These are phyloP conservation scores for Vespertilio murinus DNA, from an alignment of 2,797 vertebrate genomes.

Conservation along the genomic window DNA sequence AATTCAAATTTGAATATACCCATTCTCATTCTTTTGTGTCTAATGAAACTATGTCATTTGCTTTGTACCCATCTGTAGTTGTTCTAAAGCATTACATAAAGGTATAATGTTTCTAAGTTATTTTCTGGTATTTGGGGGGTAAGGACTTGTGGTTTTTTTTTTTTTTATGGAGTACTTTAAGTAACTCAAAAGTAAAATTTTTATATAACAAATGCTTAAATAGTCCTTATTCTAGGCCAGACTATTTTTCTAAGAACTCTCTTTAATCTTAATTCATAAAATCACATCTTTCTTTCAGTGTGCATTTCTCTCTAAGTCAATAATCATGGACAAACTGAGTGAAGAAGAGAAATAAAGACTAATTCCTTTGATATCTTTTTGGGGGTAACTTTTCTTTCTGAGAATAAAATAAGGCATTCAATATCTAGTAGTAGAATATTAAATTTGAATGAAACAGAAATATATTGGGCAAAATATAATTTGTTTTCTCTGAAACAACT, in stretches of 20 bases:
- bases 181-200: not conserved
- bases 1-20: slow-evolving; percentile 47
- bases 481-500: not conserved
- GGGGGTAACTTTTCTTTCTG: not conserved
- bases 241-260: slow-evolving; percentile 11
- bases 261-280: slow-evolving; percentile 42
- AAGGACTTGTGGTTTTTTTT: not conserved
- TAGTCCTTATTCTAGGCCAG: not conserved
- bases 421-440: not conserved
- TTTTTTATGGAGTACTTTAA: not conserved
- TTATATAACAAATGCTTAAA: not conserved
- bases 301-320: not conserved
- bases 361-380: not conserved
- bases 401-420: not conserved
- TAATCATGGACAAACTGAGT: not conserved
- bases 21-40: slow-evolving; percentile 40
- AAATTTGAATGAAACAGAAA: not conserved
- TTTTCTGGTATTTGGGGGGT: not conserved
- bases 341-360: not conserved
- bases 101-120: not conserved
- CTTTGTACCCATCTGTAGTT: not conserved
- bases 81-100: slow-evolving; percentile 11
- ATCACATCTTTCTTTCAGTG: not conserved
- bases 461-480: not conserved
- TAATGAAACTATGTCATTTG: slow-evolving; percentile 41